Evolutionary conservation across 2,888 invertebrate species (phyloP).

Genomic region (Liposcelis brunnea): DNA sequence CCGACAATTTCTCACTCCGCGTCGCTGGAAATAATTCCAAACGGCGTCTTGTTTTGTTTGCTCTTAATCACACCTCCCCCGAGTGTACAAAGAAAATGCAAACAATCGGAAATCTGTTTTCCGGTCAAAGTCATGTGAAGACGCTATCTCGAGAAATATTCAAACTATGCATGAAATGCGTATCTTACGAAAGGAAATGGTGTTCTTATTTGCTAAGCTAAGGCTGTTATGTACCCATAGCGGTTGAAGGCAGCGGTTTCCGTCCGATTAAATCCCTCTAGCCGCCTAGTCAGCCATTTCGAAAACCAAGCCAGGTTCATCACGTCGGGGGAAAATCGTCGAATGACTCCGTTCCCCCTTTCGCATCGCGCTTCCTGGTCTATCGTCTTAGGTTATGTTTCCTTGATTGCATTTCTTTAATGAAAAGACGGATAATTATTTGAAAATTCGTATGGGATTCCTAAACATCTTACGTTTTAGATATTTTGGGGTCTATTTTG

Average conservation of each 20-base stretch:
- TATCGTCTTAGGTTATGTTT: not conserved
- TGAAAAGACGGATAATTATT: not conserved
- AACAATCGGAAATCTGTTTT: too few relatives aligned
- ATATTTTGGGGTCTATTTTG: slow-evolving; percentile 5
- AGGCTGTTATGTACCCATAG: not conserved
- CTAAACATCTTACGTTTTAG: not conserved
- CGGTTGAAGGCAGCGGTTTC: slow-evolving; percentile 3
- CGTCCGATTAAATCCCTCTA: slow-evolving; percentile 1
- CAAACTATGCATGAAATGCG: not conserved
- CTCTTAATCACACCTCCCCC: too few relatives aligned
- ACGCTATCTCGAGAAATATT: slow-evolving; percentile 1
- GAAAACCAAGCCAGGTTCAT: not conserved
- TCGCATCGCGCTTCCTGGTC: not conserved
- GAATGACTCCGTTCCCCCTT: not conserved
- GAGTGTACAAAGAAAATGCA: too few relatives aligned
- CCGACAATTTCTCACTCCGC: too few relatives aligned
- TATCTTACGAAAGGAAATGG: not conserved
- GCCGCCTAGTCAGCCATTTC: slow-evolving; percentile 4
- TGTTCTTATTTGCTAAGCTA: slow-evolving; percentile 4
- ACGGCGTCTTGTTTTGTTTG: too few relatives aligned
- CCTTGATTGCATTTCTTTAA: slow-evolving; percentile 2
- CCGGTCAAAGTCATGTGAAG: not conserved
- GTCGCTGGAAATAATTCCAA: too few relatives aligned
- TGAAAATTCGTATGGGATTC: not conserved
- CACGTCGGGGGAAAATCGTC: not conserved